phyloP scores from a whole-genome alignment of 2,888 invertebrate species.

The Willowsia nigromaculata region DNA sequence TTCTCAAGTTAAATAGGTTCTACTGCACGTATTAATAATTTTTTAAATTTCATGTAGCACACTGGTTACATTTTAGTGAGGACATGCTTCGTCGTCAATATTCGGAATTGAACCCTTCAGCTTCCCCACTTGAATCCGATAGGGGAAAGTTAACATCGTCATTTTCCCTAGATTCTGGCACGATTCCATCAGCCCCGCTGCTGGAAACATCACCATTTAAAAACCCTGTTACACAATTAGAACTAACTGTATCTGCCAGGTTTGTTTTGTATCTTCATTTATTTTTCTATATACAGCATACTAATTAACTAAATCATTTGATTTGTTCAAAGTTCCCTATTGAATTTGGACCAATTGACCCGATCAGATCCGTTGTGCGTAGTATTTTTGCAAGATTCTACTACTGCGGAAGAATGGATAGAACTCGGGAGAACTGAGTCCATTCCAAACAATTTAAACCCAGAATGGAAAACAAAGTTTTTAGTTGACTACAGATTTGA shows the following conservation, averaged over 20 bases:
- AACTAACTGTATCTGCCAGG: slow-evolving; percentile 63
- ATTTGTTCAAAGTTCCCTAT: slow-evolving; percentile 80
- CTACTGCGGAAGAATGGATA: slow-evolving; percentile 79
- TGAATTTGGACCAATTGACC: slow-evolving; percentile 82
- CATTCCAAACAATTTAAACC: slow-evolving; percentile 81
- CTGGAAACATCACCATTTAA: slow-evolving; percentile 10
- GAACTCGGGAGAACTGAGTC: slow-evolving; percentile 81
- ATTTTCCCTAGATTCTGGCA: background rate
- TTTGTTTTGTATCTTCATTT: slow-evolving; percentile 18
- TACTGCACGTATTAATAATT: too few relatives aligned
- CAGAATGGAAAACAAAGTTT: slow-evolving; percentile 83
- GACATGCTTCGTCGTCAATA: background rate
- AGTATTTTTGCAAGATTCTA: slow-evolving; percentile 80
- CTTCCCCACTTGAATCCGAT: slow-evolving; percentile 4
- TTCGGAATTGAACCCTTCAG: slow-evolving; percentile 6
- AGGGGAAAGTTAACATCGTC: background rate
- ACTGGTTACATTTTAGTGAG: background rate
- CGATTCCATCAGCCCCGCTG: slow-evolving; percentile 24
- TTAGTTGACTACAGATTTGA: slow-evolving; percentile 83
- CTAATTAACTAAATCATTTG: background rate
- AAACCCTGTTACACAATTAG: slow-evolving; percentile 49
- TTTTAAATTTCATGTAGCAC: too few relatives aligned
- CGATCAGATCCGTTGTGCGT: slow-evolving; percentile 83
- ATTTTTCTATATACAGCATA: background rate
- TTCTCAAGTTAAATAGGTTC: too few relatives aligned